A percentile compares a stretch with the other conserved stretches of the same genome.
phyloP scores from a whole-genome alignment of 64 coral and sea anemone genomes.

The Acropora yongei region DNA sequence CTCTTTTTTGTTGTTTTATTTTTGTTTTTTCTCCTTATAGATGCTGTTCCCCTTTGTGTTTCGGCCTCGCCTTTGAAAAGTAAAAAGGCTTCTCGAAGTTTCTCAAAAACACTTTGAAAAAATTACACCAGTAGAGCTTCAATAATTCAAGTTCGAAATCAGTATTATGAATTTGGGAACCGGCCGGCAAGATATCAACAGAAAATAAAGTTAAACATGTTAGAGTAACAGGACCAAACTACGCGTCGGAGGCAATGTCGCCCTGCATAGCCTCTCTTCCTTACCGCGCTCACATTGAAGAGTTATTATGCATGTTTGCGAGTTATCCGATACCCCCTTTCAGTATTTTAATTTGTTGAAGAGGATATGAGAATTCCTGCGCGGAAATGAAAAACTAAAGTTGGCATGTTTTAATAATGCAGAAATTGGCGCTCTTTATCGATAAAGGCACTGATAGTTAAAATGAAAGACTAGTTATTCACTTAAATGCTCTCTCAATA shows the following conservation, averaged over 20 bases:
- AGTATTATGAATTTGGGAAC: too few relatives aligned
- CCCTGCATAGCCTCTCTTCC: too few relatives aligned
- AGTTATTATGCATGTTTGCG: neutral
- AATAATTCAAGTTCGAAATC: too few relatives aligned
- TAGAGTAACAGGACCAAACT: neutral
- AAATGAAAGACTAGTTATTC: neutral
- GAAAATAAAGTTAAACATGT: neutral
- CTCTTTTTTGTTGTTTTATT: too few relatives aligned
- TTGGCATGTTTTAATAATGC: neutral
- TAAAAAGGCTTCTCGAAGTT: too few relatives aligned
- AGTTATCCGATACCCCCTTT: slow-evolving; percentile 10
- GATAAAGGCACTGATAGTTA: neutral
- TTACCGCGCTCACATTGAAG: too few relatives aligned
- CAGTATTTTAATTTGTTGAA: slow-evolving; percentile 13
- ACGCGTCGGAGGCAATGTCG: neutral
- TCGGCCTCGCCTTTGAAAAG: too few relatives aligned
- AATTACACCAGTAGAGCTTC: too few relatives aligned
- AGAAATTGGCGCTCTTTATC: neutral
- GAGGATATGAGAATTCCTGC: neutral
- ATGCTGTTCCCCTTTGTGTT: too few relatives aligned
- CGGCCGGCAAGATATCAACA: neutral
- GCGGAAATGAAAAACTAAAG: slow-evolving; percentile 25
- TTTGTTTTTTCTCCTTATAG: too few relatives aligned
- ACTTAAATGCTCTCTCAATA: neutral
- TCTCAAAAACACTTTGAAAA: too few relatives aligned